Evolutionary conservation across 2,797 vertebrate species (phyloP).

Genomic region (Hybognathus amarus): DNA sequence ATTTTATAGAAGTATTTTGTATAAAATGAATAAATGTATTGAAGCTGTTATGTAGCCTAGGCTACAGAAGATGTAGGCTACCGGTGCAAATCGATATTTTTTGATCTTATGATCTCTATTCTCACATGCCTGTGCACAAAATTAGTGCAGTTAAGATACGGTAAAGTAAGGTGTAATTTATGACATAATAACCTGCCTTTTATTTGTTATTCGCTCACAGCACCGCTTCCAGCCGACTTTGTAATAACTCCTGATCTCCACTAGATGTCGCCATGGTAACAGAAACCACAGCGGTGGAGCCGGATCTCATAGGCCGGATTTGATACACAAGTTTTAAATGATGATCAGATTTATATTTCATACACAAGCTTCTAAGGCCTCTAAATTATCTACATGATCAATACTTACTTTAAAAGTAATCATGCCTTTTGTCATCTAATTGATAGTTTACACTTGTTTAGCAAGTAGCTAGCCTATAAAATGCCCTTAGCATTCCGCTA

Average conservation of each 20-base stretch:
- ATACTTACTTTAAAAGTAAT: too few relatives aligned
- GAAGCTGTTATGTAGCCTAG: background rate
- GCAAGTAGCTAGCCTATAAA: too few relatives aligned
- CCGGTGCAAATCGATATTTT: background rate
- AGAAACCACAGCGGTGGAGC: background rate
- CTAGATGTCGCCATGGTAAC: slow-evolving; percentile 17
- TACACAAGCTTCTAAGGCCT: too few relatives aligned
- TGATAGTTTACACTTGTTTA: too few relatives aligned
- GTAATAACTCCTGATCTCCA: background rate
- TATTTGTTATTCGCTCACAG: background rate
- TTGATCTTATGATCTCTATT: background rate
- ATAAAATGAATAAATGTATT: background rate
- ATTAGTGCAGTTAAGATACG: background rate
- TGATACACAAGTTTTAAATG: too few relatives aligned
- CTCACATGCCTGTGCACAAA: background rate
- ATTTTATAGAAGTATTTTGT: background rate
- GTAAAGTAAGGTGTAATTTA: background rate
- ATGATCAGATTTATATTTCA: too few relatives aligned
- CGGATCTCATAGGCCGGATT: background rate
- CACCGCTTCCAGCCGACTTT: background rate
- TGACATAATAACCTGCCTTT: background rate
- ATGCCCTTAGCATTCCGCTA: background rate
- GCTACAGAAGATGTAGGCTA: background rate
- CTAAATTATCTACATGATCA: too few relatives aligned
- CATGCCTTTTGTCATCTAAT: too few relatives aligned